A percentile compares a stretch with the other conserved stretches of the same genome.
phyloP scores from a whole-genome alignment of 2,113 vertebrate species.

The Chaetops frenatus region DNA sequence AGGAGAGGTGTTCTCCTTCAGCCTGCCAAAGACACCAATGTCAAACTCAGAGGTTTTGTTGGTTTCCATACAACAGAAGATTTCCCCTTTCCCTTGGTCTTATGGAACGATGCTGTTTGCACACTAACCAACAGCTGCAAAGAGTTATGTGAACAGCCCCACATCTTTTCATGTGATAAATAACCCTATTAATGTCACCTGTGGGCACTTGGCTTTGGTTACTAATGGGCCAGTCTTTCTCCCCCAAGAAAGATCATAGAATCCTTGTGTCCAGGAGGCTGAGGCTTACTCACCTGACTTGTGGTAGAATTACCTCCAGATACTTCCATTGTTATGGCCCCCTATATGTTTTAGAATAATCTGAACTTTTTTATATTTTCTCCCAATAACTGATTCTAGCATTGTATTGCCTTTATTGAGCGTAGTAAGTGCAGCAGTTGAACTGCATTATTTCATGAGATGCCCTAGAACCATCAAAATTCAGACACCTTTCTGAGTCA shows the following conservation, averaged over 20 bases:
- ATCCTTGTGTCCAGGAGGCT: background rate
- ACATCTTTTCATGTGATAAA: fast-evolving
- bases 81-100: background rate
- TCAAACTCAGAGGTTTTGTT: background rate
- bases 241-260: fast-evolving
- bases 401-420: background rate
- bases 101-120: fast-evolving
- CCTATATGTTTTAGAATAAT: background rate
- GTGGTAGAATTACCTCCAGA: background rate
- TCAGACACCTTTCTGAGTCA: background rate
- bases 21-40: fast-evolving
- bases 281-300: background rate
- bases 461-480: background rate
- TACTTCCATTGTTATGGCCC: background rate
- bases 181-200: background rate
- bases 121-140: background rate
- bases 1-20: background rate
- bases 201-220: background rate
- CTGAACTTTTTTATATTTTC: background rate
- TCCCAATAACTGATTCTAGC: background rate
- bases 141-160: fast-evolving
- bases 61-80: background rate
- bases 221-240: too few relatives aligned
- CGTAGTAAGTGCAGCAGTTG: background rate
- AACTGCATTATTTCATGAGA: background rate